Base-by-base conservation (phyloP, 2,113 vertebrate genomes). In the Rana temporaria region DNA sequence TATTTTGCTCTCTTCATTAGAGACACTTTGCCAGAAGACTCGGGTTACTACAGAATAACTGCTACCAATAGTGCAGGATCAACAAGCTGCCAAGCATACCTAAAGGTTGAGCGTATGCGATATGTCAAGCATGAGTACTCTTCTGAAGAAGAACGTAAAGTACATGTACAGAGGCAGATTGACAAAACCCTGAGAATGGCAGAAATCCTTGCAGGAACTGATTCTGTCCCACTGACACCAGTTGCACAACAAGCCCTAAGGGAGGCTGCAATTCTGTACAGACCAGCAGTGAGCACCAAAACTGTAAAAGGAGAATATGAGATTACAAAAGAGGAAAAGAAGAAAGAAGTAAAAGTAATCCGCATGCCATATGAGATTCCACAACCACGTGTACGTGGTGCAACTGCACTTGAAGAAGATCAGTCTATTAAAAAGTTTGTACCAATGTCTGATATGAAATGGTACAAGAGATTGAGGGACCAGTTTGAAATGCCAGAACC, bases 401-500 rank as follows among this genome's bases (percentile, higher is more conserved):
- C 89, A 0, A 84, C 91, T 26, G 87, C 89, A 70, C 88, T 97
- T 48, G 95, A 97, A 84, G 96, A 99, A 90, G 96, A 99, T 70
- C 92, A 95, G 32, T 93, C 84, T 79, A 99, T 99, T 71, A 99
- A 99, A 90, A 94, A 97, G 79, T 99, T 94, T 82, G 92, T 96
- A 85, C 98, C 98, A 19, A 90, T 98, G 84, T 99, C 98, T 70
- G 97, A 99, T 85, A 98, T 99, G 96, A 99, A 98, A 85, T 99
- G 98, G 98, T 99, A 99, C 87, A 98, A 96, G 91, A 98, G 92
- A 85, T 88, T 99, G n/a, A 89, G 98, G 62, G 98, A 99, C 87
- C 96, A 98, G 20, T 99, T 95, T 1, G 98, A 99, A 91, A 98
- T 99, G 94, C 98, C 98, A 32, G 98, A 96, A 85, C 97, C 97